phyloP scores from a whole-genome alignment of 2,888 invertebrate species.

The Drosophila melanosoma region DNA sequence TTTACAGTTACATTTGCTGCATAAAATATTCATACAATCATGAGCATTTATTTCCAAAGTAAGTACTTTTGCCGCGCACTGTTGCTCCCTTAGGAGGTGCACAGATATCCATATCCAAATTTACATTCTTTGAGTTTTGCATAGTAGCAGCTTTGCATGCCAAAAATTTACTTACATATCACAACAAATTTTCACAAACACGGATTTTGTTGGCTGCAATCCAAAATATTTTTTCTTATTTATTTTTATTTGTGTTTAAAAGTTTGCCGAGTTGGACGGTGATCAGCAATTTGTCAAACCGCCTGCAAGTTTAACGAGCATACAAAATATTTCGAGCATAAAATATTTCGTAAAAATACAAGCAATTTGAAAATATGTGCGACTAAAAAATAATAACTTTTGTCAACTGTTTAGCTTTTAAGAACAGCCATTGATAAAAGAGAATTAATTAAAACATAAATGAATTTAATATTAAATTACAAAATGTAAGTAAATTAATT shows the following conservation, averaged over 20 bases:
- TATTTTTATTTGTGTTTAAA: constrained; percentile 34
- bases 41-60: constrained; percentile 67
- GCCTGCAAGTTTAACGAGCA: constrained; percentile 15
- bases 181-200: constrained; percentile 41
- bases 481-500: background rate
- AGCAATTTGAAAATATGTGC: background rate
- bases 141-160: constrained; percentile 13
- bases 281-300: constrained; percentile 38
- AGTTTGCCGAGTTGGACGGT: constrained; percentile 51
- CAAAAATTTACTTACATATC: constrained; percentile 71
- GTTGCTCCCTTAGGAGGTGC: constrained; percentile 25
- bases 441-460: background rate
- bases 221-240: background rate
- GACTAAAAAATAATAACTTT: background rate
- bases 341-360: constrained; percentile 8
- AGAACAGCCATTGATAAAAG: background rate
- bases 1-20: constrained; percentile 68
- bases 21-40: constrained; percentile 80
- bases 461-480: background rate
- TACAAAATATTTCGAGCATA: background rate
- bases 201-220: constrained; percentile 5
- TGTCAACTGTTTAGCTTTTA: background rate
- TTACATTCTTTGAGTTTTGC: constrained; percentile 50
- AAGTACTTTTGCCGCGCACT: constrained; percentile 54
- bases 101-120: constrained; percentile 28